These are phyloP conservation scores for Erethizon dorsatum DNA, from an alignment of 2,797 vertebrate genomes.

Conservation along the genomic window DNA sequence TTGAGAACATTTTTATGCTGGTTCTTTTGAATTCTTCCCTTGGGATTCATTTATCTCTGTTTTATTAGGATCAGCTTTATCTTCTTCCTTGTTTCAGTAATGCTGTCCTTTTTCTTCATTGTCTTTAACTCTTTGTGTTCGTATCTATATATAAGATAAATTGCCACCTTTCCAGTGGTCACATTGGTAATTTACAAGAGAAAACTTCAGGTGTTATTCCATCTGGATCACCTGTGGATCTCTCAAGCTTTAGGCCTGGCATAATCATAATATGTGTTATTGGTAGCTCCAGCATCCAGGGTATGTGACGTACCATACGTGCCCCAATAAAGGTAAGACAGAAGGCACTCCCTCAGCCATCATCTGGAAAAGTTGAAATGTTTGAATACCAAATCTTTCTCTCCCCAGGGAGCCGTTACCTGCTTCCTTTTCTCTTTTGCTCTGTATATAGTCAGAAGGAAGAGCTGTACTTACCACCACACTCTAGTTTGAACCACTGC, in stretches of 20 bases:
- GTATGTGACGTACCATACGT: not conserved
- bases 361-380: not conserved
- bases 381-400: not conserved
- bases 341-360: not conserved
- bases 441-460: not conserved
- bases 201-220: too few relatives aligned
- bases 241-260: too few relatives aligned
- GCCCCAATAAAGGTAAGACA: not conserved
- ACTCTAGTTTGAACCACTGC: not conserved
- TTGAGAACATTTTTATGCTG: not conserved
- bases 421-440: not conserved
- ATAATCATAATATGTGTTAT: not conserved
- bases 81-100: not conserved
- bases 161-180: too few relatives aligned
- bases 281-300: not conserved
- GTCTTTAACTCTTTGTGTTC: too few relatives aligned
- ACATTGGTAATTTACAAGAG: too few relatives aligned
- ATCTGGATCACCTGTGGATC: too few relatives aligned
- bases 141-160: too few relatives aligned
- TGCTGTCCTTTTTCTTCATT: too few relatives aligned
- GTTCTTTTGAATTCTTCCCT: not conserved
- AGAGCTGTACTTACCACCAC: too few relatives aligned
- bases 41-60: not conserved
- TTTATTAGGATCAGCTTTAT: not conserved
- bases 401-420: too few relatives aligned